Evolutionary conservation across 2,113 vertebrate species (phyloP).

Genomic region (Eulemur rufifrons): DNA sequence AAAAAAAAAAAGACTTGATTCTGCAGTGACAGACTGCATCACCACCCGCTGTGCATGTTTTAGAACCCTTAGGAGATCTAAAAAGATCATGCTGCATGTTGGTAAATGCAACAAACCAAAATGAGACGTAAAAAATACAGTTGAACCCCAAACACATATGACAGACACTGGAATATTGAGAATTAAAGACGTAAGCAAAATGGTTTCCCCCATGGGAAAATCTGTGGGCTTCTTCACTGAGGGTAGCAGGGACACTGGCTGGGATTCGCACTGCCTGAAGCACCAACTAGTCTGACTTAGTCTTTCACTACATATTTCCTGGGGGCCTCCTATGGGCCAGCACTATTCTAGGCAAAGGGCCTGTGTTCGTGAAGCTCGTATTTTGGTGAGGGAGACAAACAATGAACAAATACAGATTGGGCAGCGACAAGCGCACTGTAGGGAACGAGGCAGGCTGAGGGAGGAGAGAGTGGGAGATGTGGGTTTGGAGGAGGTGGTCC

Average conservation of each 20-base stretch:
- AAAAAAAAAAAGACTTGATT: neutral
- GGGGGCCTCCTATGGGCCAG: no score
- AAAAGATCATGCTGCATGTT: neutral
- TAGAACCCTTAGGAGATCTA: neutral
- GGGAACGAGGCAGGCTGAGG: neutral
- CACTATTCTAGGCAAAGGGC: neutral
- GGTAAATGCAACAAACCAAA: neutral
- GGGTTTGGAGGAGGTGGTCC: neutral
- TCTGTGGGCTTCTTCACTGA: neutral
- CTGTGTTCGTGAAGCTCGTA: neutral
- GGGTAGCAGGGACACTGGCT: accelerated
- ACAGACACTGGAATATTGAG: neutral
- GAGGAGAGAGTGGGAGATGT: accelerated
- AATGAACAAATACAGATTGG: neutral
- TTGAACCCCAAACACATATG: neutral
- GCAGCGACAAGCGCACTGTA: accelerated
- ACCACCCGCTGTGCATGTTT: neutral
- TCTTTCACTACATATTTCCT: neutral
- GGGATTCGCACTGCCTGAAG: no score
- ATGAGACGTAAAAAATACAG: no score
- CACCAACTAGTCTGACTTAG: neutral
- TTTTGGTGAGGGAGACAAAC: neutral
- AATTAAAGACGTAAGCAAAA: neutral
- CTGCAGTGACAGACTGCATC: accelerated
- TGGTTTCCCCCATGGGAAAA: neutral